phyloP scores from a whole-genome alignment of 1,140 invertebrate genomes.

The Homarus americanus region DNA sequence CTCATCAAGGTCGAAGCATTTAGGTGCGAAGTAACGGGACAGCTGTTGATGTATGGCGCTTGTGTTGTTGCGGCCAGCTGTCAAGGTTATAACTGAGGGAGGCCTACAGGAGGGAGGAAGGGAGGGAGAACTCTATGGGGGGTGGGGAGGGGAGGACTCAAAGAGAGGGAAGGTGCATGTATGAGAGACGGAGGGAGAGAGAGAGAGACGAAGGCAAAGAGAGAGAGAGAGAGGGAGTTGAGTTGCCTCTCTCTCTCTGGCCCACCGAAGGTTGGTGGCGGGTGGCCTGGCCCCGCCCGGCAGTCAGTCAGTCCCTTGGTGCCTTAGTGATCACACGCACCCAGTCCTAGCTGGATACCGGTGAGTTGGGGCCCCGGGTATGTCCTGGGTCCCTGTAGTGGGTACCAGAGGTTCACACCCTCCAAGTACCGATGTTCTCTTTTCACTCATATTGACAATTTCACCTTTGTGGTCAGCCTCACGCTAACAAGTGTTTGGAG shows the following conservation, averaged over 20 bases:
- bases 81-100: background rate
- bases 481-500: background rate
- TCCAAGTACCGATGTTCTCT: background rate
- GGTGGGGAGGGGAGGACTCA: background rate
- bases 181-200: background rate
- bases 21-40: background rate
- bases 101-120: background rate
- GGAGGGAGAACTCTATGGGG: slow-evolving; percentile 10
- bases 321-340: slow-evolving; percentile 33
- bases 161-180: background rate
- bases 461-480: background rate
- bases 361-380: background rate
- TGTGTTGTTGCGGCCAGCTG: background rate
- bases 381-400: background rate
- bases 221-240: slow-evolving; percentile 11
- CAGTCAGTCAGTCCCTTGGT: slow-evolving; percentile 28
- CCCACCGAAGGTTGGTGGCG: background rate
- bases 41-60: background rate
- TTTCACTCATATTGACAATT: background rate
- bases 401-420: background rate
- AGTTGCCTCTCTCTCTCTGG: background rate
- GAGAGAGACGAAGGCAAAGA: slow-evolving; percentile 5
- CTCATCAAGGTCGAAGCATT: background rate
- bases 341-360: slow-evolving; percentile 8
- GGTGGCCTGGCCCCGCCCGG: background rate